Conservation (phyloP, 2,888 invertebrate genomes). For the Mesoligia furuncula region DNA sequence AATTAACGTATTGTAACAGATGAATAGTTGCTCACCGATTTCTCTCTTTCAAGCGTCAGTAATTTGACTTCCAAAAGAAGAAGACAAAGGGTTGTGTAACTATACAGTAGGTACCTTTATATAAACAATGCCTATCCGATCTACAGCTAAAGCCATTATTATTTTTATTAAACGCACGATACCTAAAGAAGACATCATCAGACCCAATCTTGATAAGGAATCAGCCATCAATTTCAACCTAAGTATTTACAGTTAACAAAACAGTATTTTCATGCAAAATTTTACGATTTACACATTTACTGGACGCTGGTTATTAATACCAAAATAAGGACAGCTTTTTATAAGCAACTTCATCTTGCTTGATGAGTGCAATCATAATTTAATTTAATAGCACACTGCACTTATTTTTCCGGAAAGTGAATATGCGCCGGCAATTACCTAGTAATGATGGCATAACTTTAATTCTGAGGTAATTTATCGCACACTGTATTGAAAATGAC, state of each 20-base stretch:
- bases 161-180: constrained; percentile 23
- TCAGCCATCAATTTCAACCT: constrained; percentile 28
- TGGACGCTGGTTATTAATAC: constrained; percentile 37
- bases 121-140: neutral
- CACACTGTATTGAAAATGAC: neutral
- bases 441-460: constrained; percentile 61
- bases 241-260: constrained; percentile 57
- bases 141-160: neutral
- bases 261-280: constrained; percentile 62
- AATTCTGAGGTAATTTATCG: constrained; percentile 47
- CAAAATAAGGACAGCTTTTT: constrained; percentile 62
- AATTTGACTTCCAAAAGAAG: too few species aligned
- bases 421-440: constrained; percentile 60
- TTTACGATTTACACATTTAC: constrained; percentile 66
- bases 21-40: too few species aligned
- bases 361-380: constrained; percentile 73
- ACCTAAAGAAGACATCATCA: constrained; percentile 41
- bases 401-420: constrained; percentile 70
- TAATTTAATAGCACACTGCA: constrained; percentile 66
- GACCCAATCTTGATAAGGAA: constrained; percentile 14
- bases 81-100: too few species aligned
- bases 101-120: neutral
- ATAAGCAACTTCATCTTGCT: constrained; percentile 59
- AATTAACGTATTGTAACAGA: too few species aligned
- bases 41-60: too few species aligned